Evolutionary conservation across 2,797 vertebrate species (phyloP).

Genomic region (Lithobates sylvaticus): DNA sequence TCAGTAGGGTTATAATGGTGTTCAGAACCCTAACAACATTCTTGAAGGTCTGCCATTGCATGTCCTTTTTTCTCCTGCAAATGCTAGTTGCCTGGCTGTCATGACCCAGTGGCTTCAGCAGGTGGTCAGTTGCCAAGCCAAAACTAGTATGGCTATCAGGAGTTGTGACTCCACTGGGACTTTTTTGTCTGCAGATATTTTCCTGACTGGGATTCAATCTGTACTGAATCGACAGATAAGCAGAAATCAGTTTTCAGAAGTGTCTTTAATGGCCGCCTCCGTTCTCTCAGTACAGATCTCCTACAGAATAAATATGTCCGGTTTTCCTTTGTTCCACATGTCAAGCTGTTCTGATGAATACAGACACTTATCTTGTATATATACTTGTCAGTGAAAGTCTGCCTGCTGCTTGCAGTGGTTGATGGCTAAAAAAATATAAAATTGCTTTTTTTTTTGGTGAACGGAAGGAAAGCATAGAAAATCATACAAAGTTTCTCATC

Average conservation of each 20-base stretch:
- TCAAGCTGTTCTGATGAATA: slow-evolving; percentile 13
- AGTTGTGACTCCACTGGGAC: background rate
- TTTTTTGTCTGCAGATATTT: background rate
- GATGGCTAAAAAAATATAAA: slow-evolving; percentile 25
- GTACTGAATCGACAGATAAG: background rate
- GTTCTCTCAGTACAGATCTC: background rate
- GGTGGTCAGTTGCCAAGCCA: too few relatives aligned
- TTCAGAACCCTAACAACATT: too few relatives aligned
- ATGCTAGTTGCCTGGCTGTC: too few relatives aligned
- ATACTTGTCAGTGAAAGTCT: slow-evolving; percentile 9
- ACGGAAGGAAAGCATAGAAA: slow-evolving; percentile 9
- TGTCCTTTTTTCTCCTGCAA: too few relatives aligned
- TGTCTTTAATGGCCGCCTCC: background rate
- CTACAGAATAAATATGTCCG: slow-evolving; percentile 11
- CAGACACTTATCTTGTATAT: slow-evolving; percentile 21
- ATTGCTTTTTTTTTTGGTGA: slow-evolving; percentile 20
- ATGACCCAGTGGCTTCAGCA: too few relatives aligned
- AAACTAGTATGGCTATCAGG: too few relatives aligned
- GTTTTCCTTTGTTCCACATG: slow-evolving; percentile 23
- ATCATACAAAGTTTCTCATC: slow-evolving; percentile 34
- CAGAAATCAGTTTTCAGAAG: background rate
- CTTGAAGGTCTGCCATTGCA: too few relatives aligned
- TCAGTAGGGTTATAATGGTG: too few relatives aligned
- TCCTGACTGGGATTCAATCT: background rate
- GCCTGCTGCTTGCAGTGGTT: background rate